Base-by-base conservation (phyloP, 2,888 invertebrate genomes). In the Acleris laterana region DNA sequence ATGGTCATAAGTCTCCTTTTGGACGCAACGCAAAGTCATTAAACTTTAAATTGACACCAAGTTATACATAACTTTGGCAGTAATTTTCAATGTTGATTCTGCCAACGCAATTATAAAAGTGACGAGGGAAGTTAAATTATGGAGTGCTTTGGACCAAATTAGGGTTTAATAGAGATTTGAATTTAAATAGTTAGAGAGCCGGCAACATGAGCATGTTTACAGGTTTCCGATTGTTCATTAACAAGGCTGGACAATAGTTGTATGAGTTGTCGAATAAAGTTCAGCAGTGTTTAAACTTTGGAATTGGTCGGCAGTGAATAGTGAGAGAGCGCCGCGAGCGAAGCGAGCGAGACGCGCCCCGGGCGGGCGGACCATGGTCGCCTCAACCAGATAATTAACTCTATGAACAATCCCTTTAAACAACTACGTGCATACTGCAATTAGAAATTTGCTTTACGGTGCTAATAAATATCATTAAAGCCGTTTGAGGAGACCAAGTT, bases 251-350 rank as follows among this genome's bases (percentile, higher is more conserved):
- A 84, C 84, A 85, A 87, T 83, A 89, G 90, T 92, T 91, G 88
- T 90, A 90, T 85, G 88, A 90, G 89, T 88, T 88, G 79, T 83
- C 82, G 79, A 90, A 90, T 89, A 88, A 88, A 89, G 89, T 90
- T 92, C 82, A 77, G 72, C 72, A 81, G 85, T 82, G 88, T 85
- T 90, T 86, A 87, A 90, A 91, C 83, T 92, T 90, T 71, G 81
- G 78, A 79, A 89, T 89, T 87, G 89, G 89, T 89, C 84, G 82
- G 83, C 81, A 84, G 84, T 85, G 90, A 88, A 89, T 89, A 91
- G 89, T 83, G 87, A 82, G 83, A 75, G 78, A 78, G 72, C 73
- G 77, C 75, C 72, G 75, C 74, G 73, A 74, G 75, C 72, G 68
- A 71, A 72, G 72, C 69, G 72, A 71, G 68, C 68, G 68, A 71